A percentile compares a stretch with the other conserved stretches of the same genome.
Conservation (phyloP, 2,797 vertebrate species). For the Pelochelys cantorii region DNA sequence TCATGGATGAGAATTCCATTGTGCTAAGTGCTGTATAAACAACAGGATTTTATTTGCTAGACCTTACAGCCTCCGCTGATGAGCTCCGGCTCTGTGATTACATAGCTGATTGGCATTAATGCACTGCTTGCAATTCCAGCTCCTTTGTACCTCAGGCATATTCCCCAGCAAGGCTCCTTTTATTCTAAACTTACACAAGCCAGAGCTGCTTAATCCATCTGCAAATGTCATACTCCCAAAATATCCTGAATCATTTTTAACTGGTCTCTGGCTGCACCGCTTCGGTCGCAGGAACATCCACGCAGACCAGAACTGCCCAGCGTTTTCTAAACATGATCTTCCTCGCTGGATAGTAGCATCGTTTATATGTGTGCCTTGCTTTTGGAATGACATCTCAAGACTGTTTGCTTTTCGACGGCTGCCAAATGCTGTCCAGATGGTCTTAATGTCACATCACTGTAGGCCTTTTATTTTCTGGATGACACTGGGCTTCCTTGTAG, state of each 20-base stretch:
- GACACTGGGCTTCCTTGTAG: conserved; percentile 66
- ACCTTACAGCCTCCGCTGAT: not conserved
- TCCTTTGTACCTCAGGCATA: not conserved
- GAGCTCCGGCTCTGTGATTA: conserved; percentile 11
- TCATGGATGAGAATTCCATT: conserved; percentile 11
- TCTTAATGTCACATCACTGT: conserved; percentile 75
- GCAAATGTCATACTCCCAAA: not conserved
- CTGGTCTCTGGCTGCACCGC: conserved; percentile 28
- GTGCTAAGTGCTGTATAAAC: conserved; percentile 40
- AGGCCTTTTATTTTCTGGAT: conserved; percentile 74
- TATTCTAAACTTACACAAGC: not conserved
- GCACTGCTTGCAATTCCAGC: conserved; percentile 19
- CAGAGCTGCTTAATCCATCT: conserved; percentile 11
- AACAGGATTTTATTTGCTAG: not conserved
- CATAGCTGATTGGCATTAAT: conserved; percentile 1
- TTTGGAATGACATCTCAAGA: conserved; percentile 57
- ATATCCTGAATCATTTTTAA: not conserved
- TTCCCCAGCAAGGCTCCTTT: not conserved
- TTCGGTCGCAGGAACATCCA: conserved; percentile 38
- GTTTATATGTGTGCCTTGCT: conserved; percentile 68
- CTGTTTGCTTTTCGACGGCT: conserved; percentile 69
- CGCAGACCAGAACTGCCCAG: conserved; percentile 12
- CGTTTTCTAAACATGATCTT: conserved; percentile 10
- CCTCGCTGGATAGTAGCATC: not conserved
- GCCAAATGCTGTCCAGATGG: conserved; percentile 79